Base-by-base conservation (phyloP, 1,140 invertebrate genomes). In the Spodoptera frugiperda region DNA sequence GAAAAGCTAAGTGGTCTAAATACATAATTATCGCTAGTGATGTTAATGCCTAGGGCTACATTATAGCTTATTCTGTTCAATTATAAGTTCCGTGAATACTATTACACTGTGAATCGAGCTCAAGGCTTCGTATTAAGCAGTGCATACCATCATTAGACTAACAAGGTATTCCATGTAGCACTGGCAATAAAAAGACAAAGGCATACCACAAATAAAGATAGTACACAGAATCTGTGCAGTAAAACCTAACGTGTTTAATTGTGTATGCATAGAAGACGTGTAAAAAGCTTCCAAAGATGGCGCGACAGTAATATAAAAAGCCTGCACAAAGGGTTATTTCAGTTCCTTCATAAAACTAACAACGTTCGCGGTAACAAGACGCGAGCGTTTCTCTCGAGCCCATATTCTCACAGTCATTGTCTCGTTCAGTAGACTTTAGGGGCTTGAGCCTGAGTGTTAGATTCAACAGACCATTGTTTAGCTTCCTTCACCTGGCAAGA, bases 261-360 rank as follows among this genome's bases (percentile, higher is more conserved):
- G 33, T 61, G 71, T 73, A 73, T 59, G 39, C 54, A 46, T 11
- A 57, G 15, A 25, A 57, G 71, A 46, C 44, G 12, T 44, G 30
- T n/a, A n/a, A 15, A 72, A 46, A n/a, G 39, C 51, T 39, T 33
- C 5, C 44, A 59, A 44, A 70, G 53, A 51, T 15, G 63, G 21
- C 55, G 63, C 77, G 82, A 77, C 81, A 53, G 54, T 39, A 59
- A 59, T 84, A 84, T 84, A 85, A 90, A 85, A 88, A 90, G 81
- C 82, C 83, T 76, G 78, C 81, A 89, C 89, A 91, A 90, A 89
- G 86, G 86, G 84, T 90, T 87, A 80, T 79, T 81, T 85, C 80
- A 86, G 84, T 87, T 89, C 79, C 86, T 87, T 91, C 90, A 91
- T 91, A 93, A 91, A 93, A 89, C 87, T 93, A 93, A 93, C 89